Percentiles rank a stretch among this genome's conserved stretches.
Evolutionary conservation across 2,888 invertebrate species (phyloP).

Genomic region (Hypsopygia costalis): DNA sequence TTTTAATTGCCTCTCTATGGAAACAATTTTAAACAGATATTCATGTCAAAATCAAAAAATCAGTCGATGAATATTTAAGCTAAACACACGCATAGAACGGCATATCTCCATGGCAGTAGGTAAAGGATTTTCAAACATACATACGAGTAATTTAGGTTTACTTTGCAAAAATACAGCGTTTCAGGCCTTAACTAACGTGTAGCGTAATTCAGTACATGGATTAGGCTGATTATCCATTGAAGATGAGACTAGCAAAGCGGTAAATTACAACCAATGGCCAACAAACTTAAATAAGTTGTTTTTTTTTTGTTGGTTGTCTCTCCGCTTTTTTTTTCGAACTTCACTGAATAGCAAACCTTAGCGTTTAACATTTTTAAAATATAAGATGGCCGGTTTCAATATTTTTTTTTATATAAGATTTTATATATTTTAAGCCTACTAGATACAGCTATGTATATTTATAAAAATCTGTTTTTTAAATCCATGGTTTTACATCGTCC

Average conservation of each 20-base stretch:
- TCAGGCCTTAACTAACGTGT: constrained; percentile 47
- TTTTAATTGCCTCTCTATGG: no score
- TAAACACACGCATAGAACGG: no score
- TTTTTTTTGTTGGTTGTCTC: no score
- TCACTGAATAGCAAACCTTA: constrained; percentile 33
- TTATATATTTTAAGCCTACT: constrained; percentile 39
- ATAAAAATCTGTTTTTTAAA: constrained; percentile 34
- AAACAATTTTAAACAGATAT: no score
- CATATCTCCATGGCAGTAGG: constrained; percentile 26
- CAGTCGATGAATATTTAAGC: no score
- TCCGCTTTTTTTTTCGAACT: neutral
- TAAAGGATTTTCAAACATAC: constrained; percentile 24
- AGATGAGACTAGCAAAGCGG: no score
- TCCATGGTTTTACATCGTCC: constrained; percentile 7
- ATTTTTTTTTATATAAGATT: constrained; percentile 39
- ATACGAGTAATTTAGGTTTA: constrained; percentile 21
- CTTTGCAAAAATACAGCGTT: constrained; percentile 70
- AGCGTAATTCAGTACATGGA: constrained; percentile 54
- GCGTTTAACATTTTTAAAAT: constrained; percentile 34
- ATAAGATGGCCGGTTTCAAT: constrained; percentile 72
- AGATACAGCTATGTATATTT: constrained; percentile 62
- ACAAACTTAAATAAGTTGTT: no score
- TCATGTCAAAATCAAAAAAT: no score
- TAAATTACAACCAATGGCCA: no score
- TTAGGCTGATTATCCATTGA: neutral